phyloP scores from a whole-genome alignment of 2,888 invertebrate genomes.

The Dermolepida albohirtum region DNA sequence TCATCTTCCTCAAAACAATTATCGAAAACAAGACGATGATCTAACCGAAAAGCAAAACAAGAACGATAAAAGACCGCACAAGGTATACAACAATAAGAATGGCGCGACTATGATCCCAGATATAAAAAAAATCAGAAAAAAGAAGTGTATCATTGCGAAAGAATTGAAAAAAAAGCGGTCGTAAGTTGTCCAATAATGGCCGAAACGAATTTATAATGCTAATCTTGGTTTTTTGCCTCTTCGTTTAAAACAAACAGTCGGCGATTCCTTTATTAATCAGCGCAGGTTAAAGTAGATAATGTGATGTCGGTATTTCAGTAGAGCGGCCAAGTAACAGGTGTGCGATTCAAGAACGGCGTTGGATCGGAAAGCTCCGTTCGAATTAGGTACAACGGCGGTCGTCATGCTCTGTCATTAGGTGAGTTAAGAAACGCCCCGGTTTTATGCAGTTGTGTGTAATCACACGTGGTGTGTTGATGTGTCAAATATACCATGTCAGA shows the following conservation, averaged over 20 bases:
- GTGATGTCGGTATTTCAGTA: constrained; percentile 38
- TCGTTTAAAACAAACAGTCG: constrained; percentile 46
- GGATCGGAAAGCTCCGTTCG: constrained; percentile 9
- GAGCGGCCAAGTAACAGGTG: constrained; percentile 40
- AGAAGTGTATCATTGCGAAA: constrained; percentile 14
- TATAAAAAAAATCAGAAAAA: neutral
- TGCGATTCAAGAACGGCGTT: constrained; percentile 9
- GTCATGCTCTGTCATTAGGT: constrained; percentile 57
- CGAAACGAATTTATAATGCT: constrained; percentile 49
- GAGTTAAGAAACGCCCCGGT: constrained; percentile 58
- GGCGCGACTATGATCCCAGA: neutral
- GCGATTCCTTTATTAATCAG: constrained; percentile 49
- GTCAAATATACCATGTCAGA: constrained; percentile 58
- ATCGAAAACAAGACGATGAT: constrained; percentile 29
- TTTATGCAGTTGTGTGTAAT: constrained; percentile 58
- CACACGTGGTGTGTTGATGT: constrained; percentile 56
- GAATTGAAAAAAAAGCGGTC: neutral
- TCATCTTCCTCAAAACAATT: constrained; percentile 16
- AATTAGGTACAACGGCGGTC: constrained; percentile 46
- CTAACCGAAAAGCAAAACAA: neutral
- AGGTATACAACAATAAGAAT: constrained; percentile 11
- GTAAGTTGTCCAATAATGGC: constrained; percentile 28
- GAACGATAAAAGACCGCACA: constrained; percentile 23
- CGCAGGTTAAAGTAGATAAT: constrained; percentile 41
- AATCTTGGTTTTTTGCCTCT: constrained; percentile 45